A percentile compares a stretch with the other conserved stretches of the same genome.
These are phyloP conservation scores for Mareca penelope DNA, from an alignment of 2,797 vertebrate genomes.

Conservation along the genomic window DNA sequence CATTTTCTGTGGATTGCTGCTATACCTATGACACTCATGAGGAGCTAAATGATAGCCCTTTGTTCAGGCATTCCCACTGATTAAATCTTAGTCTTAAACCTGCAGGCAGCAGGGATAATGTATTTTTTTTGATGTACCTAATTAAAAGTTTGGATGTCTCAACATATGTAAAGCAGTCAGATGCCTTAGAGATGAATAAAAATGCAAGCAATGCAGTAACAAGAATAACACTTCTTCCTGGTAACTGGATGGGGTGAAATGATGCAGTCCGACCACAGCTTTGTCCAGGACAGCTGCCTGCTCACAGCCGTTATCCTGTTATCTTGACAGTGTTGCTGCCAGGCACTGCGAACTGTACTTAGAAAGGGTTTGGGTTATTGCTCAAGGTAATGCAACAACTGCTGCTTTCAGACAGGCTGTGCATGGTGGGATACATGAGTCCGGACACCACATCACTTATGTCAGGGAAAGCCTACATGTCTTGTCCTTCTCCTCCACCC, in stretches of 20 bases:
- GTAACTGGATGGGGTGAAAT: neutral
- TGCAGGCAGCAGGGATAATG: neutral
- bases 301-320: neutral
- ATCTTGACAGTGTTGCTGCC: neutral
- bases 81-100: neutral
- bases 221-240: neutral
- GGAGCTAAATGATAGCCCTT: neutral
- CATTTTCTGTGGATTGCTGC: neutral
- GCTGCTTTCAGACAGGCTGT: neutral
- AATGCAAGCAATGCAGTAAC: neutral
- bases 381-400: too few relatives aligned
- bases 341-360: neutral
- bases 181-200: neutral
- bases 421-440: neutral
- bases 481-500: neutral
- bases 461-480: accelerated
- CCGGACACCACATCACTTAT: accelerated
- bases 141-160: neutral
- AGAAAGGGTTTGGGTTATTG: neutral
- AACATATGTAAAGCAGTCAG: neutral
- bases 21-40: neutral
- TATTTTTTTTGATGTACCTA: neutral
- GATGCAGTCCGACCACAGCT: neutral
- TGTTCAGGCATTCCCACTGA: neutral
- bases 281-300: neutral